Base-by-base conservation (phyloP, 2,797 vertebrate genomes). In the Delichon dasypus region DNA sequence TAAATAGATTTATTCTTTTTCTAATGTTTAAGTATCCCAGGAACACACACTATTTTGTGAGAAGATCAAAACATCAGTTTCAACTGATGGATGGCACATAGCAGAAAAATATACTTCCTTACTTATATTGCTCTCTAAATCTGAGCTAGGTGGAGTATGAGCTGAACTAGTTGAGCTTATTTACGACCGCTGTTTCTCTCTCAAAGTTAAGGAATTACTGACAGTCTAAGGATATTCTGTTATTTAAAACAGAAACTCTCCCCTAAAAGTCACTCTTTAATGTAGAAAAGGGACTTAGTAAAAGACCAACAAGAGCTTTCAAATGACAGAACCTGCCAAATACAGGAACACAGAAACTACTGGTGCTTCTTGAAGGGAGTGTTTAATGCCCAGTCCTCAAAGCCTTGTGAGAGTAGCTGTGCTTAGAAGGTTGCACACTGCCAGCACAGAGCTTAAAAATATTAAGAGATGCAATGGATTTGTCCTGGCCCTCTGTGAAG, bases 171-270 rank as follows among this genome's bases (percentile, higher is more conserved):
- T 16, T 58, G 77, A 80, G 32, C 30, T 90, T 94, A 83, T 91
- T 88, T 95, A 94, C 29, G 77, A 54, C 26, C 3, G 3, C 38
- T 79, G 42, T 62, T 94, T 89, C 50, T 71, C 53, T 50, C 80
- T 75, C 57, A 18, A 42, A 67, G 45, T 58, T 90, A 89, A 94
- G 65, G 50, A 90, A 93, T 90, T 94, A 95, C 89, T 89, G 78
- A 58, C 40, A 90, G 36, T 44, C 42, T 70, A 91, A 80, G 32
- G 62, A 89, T 68, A 67, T 83, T 88, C 81, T 86, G 50, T 65
- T 88, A 78, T 68, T 92, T 70, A 80, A 89, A 95, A n/a, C 54
- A 88, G 48, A 88, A 90, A 32, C 13, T 79, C 44, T 48, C 23
- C 73, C 80, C 67, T 62, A 13, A 74, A 79, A 76, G 29, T 75